Base-by-base conservation (phyloP, 2,888 invertebrate genomes). In the Eristalis arbustorum region DNA sequence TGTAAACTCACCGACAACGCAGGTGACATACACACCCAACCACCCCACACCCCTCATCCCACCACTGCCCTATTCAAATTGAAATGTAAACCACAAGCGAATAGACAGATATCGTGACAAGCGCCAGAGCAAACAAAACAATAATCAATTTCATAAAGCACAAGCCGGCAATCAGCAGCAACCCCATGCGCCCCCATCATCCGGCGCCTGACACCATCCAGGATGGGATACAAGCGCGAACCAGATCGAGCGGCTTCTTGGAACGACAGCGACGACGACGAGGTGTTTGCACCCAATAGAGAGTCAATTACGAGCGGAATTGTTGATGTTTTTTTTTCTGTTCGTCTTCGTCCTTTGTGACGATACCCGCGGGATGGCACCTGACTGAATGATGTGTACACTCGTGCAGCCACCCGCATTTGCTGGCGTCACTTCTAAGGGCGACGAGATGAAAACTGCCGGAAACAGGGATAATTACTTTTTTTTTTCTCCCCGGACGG, bases 381-480 rank as follows among this genome's bases (percentile, higher is more conserved):
- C 80, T 85, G 64, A 14, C 66, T 73, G 37, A 68, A 56, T 34
- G 59, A 8, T 34, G 63, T 42, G 49, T 49, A 49, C 49, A 49
- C 18, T n/a, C 18, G 49, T 6, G 49, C 42, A 42, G 42, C 42
- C 11, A 6, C 42, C 42, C 42, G 42, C 42, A 42, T 42, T 42
- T 2, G 18, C 59, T 23, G 13, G 25, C 59, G 11, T 25, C 23
- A 59, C 59, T 59, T 59, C 59, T 49, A 61, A 25, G 37, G 18
- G 10, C 14, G 40, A 18, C 10, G 63, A 13, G 57, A 74, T 83
- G 72, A 78, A 87, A 78, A 82, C 71, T 75, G 72, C 64, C 79
- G 87, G 87, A 78, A 83, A 75, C 87, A 68, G 67, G 83, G 78
- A 79, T 87, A 87, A 87, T 87, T 87, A 87, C 87, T 78, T 87